Conservation (phyloP, 2,797 vertebrate species). For the Manis pentadactyla region DNA sequence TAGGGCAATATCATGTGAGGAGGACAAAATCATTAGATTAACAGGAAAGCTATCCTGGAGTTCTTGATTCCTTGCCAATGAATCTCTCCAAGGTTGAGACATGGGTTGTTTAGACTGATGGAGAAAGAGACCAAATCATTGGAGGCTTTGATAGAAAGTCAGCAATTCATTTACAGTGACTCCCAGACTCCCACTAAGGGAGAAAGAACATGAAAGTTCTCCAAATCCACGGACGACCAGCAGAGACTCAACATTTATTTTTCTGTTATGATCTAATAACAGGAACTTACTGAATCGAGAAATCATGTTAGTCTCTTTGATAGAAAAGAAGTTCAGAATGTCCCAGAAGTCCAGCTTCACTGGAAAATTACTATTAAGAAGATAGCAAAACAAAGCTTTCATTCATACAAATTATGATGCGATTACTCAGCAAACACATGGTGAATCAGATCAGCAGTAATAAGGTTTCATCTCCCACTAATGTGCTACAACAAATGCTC, state of each 20-base stretch:
- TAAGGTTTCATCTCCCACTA: neutral
- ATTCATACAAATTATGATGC: neutral
- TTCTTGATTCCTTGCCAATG: neutral
- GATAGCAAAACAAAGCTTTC: constrained; percentile 25
- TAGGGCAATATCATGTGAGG: neutral
- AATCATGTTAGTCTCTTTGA: neutral
- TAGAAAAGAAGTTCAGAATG: neutral
- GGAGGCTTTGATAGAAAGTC: neutral
- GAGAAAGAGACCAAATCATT: neutral
- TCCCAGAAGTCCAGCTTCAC: neutral
- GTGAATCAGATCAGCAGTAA: neutral
- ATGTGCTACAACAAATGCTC: neutral
- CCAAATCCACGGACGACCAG: neutral
- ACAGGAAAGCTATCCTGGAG: neutral
- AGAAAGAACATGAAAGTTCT: neutral
- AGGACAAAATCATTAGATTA: neutral
- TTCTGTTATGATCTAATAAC: neutral
- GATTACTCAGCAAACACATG: neutral
- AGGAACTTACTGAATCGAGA: neutral
- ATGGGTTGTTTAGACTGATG: neutral
- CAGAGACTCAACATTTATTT: neutral
- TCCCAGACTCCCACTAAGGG: neutral
- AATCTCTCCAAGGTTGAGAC: neutral
- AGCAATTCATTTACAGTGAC: neutral
- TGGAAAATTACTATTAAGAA: neutral